Percentiles rank a stretch among this genome's conserved stretches.
phyloP scores from a whole-genome alignment of 2,888 invertebrate genomes.

The Allolobophora icterica region DNA sequence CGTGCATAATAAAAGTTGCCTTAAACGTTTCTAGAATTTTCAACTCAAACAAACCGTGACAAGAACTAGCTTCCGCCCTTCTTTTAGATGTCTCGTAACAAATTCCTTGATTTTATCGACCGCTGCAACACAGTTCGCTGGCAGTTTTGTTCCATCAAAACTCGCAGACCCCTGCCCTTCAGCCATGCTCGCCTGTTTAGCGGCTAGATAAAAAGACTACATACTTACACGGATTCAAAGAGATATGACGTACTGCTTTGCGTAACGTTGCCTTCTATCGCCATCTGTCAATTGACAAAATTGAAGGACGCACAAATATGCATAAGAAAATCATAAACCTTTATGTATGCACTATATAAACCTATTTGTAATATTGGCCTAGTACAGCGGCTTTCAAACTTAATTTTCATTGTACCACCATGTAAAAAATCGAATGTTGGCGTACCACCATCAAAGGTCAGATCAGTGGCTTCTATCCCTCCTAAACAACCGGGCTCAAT shows the following conservation, averaged over 20 bases:
- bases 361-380: too few relatives aligned
- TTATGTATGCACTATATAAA: too few relatives aligned
- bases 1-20: not conserved
- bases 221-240: not conserved
- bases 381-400: too few relatives aligned
- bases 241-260: not conserved
- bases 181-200: conserved; percentile 19
- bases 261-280: too few relatives aligned
- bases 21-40: not conserved
- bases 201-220: not conserved
- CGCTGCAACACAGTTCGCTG: not conserved
- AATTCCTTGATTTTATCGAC: conserved; percentile 25
- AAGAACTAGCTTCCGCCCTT: conserved; percentile 2
- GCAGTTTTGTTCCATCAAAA: conserved; percentile 23
- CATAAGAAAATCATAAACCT: too few relatives aligned
- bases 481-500: too few relatives aligned
- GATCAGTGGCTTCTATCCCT: too few relatives aligned
- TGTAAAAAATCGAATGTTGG: too few relatives aligned
- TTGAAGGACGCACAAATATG: too few relatives aligned
- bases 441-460: too few relatives aligned
- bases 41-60: conserved; percentile 19
- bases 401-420: too few relatives aligned
- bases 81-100: not conserved
- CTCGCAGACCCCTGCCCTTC: not conserved
- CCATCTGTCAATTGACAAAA: too few relatives aligned